phyloP scores from a whole-genome alignment of 2,113 vertebrate species.

The Phrynosoma platyrhinos region DNA sequence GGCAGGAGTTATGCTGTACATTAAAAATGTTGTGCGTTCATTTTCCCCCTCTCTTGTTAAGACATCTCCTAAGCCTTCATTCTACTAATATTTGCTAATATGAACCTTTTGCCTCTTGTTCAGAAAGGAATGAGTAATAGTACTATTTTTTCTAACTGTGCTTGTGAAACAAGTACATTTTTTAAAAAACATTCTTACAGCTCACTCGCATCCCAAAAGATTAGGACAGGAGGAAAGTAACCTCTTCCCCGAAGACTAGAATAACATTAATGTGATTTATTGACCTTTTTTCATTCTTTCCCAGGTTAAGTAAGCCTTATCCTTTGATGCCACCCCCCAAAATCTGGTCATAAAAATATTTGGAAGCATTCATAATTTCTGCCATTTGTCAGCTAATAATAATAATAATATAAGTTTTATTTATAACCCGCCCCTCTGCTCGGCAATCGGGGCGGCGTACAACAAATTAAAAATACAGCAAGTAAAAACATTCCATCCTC shows the following conservation, averaged over 20 bases:
- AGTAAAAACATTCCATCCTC: too few species aligned
- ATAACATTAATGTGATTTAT: not conserved
- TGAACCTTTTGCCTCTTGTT: not conserved
- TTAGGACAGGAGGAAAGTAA: not conserved
- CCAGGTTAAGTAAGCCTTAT: not conserved
- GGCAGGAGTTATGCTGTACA: constrained; percentile 73
- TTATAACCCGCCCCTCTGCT: too few species aligned
- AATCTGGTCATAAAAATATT: not conserved
- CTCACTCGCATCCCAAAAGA: not conserved
- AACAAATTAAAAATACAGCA: too few species aligned
- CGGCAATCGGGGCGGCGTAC: too few species aligned
- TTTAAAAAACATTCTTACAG: not conserved
- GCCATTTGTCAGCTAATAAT: not conserved
- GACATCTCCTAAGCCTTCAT: constrained; percentile 50
- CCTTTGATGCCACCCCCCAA: not conserved
- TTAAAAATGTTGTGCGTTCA: constrained; percentile 66
- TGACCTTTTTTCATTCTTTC: not conserved
- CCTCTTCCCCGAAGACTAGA: not conserved
- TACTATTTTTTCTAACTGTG: not conserved
- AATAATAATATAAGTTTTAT: too few species aligned
- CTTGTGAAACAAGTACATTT: not conserved
- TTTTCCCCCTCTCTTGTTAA: constrained; percentile 58
- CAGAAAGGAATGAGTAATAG: not conserved
- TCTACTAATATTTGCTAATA: constrained; percentile 15
- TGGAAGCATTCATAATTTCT: not conserved